Conservation (phyloP, 2,113 vertebrate genomes). For the Podocnemis expansa region DNA sequence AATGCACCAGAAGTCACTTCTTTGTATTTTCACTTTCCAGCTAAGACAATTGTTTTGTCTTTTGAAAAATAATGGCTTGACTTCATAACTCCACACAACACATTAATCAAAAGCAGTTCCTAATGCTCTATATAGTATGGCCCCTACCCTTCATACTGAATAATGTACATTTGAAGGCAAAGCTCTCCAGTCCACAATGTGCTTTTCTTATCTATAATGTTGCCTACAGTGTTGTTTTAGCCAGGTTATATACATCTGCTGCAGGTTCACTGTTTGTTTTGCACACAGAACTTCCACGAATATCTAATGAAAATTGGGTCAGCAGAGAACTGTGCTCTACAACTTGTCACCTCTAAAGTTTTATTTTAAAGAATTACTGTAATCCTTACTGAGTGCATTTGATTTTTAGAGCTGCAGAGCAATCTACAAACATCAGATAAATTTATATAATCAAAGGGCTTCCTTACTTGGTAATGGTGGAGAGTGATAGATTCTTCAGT, state of each 20-base stretch:
- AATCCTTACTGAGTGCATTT: not conserved
- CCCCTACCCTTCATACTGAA: not conserved
- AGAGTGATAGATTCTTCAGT: not conserved
- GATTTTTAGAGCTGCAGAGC: not conserved
- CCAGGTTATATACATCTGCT: not conserved
- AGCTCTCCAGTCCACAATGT: not conserved
- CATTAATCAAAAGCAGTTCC: not conserved
- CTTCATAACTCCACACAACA: not conserved
- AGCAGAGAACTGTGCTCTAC: not conserved
- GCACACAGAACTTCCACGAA: not conserved
- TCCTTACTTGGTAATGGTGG: not conserved
- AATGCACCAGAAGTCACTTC: slow-evolving; percentile 20
- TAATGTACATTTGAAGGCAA: not conserved
- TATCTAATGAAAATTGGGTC: not conserved
- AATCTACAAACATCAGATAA: not conserved
- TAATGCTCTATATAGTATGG: not conserved
- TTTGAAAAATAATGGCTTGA: not conserved
- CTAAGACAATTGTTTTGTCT: not conserved
- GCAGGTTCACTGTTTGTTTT: not conserved
- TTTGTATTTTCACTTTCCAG: not conserved
- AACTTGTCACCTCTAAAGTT: not conserved
- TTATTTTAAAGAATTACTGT: not conserved
- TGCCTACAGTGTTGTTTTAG: not conserved
- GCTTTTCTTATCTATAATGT: not conserved
- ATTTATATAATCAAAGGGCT: not conserved